phyloP scores from a whole-genome alignment of 2,113 vertebrate species.

The Nibea coibor region DNA sequence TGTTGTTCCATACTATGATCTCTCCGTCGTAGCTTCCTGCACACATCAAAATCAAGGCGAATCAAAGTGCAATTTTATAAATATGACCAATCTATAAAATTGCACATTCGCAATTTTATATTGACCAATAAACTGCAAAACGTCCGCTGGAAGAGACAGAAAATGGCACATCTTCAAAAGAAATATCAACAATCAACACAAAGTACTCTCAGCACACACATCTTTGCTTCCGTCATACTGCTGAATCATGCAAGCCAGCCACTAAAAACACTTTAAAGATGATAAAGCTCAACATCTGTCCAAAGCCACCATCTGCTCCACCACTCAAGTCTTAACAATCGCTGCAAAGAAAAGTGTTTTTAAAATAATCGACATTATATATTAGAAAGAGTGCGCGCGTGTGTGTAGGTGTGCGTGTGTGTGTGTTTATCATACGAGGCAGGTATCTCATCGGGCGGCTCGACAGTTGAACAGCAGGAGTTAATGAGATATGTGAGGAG shows the following conservation, averaged over 20 bases:
- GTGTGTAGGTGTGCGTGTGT: neutral
- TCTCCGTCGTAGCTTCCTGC: slow-evolving; percentile 83
- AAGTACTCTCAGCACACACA: neutral
- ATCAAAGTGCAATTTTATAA: neutral
- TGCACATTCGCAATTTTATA: neutral
- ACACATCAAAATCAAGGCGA: slow-evolving; percentile 25
- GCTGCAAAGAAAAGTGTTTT: slow-evolving; percentile 52
- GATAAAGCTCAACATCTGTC: slow-evolving; percentile 58
- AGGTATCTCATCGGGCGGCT: slow-evolving; percentile 49
- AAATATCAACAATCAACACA: neutral
- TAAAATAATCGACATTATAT: slow-evolving; percentile 43
- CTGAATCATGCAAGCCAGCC: slow-evolving; percentile 52
- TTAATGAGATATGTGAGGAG: slow-evolving; percentile 59
- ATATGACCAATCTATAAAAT: neutral
- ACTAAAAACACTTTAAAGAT: slow-evolving; percentile 46
- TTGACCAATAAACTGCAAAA: neutral
- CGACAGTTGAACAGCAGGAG: slow-evolving; percentile 54
- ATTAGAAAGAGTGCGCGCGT: slow-evolving; percentile 2
- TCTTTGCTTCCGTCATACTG: slow-evolving; percentile 21
- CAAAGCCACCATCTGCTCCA: slow-evolving; percentile 56
- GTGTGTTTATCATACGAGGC: slow-evolving; percentile 22
- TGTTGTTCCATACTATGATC: slow-evolving; percentile 86
- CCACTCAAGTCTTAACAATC: slow-evolving; percentile 36
- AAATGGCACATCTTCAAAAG: neutral
- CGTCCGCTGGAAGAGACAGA: neutral